Conservation (phyloP, 2,113 vertebrate species). For the Neofelis nebulosa region DNA sequence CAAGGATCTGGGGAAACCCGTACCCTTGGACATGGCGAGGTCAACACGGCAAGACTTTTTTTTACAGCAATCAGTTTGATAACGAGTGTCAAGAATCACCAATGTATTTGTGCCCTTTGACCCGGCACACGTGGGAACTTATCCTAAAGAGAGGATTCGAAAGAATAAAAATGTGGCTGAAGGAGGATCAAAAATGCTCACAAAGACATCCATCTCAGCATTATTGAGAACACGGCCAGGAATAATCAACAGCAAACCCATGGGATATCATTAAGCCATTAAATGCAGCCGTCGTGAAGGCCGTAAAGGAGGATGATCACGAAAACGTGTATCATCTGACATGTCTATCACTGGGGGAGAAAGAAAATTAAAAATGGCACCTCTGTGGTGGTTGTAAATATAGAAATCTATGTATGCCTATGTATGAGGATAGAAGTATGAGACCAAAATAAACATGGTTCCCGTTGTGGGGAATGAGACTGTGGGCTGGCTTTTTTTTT, state of each 20-base stretch:
- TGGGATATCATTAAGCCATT: background rate
- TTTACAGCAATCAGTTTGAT: background rate
- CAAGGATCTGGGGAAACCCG: background rate
- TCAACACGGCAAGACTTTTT: too few species aligned
- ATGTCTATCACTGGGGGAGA: background rate
- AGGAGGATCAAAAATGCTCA: background rate
- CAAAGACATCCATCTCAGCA: background rate
- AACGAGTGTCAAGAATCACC: too few species aligned
- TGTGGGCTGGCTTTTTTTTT: background rate
- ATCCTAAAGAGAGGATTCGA: background rate
- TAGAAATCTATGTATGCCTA: background rate
- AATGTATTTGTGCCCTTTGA: background rate
- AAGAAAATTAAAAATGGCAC: background rate
- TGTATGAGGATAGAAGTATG: background rate
- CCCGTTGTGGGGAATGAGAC: background rate
- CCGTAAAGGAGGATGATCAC: background rate
- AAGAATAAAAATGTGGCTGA: background rate
- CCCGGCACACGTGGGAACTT: background rate
- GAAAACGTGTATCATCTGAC: background rate
- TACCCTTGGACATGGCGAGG: fast-evolving
- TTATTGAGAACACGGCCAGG: background rate
- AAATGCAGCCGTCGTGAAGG: background rate
- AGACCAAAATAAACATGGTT: background rate
- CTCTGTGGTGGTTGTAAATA: background rate
- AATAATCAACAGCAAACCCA: background rate